Evolutionary conservation across 2,113 vertebrate species (phyloP), one percentile per base, ranked within the genome.

Genomic region (Argyrosomus japonicus): DNA sequence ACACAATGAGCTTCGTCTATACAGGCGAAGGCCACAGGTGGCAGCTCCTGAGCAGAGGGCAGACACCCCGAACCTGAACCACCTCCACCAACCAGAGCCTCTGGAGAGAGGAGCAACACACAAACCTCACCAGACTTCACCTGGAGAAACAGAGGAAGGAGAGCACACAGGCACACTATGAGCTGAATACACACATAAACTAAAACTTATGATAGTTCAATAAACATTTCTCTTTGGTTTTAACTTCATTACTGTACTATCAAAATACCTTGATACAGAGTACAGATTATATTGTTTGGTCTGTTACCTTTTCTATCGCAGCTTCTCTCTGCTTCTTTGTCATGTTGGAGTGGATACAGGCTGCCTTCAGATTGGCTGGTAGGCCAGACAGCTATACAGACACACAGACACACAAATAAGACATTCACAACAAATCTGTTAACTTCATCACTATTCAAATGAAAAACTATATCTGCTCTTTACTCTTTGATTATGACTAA

Each of bases 1-100:
- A 99, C 94, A 19, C 98, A 98, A 23, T 99, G 98, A 12, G 94
- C 97, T 82, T 99, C 98, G 0, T 99, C 98, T 1, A 99, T 95
- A 79, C 98, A 99, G 68, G 97, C 97, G 0, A 99, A 99, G 23
- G 98, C 96, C 75, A 99, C 94, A 0, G 96, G 94, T 0, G 97
- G 98, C 5, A 99, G 94, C 25, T 91, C 94, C 5, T 95, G 83
- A 6, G 96, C 93, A 3, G 92, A 71, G 14, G 95, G 93, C 9
- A 97, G 91, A 75, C 84, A 94, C 19, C 91, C 84, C 0, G 86
- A 74, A 0, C 94, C 89, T 0, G 91, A 86, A 0, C 93, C 75
- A 0, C 94, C 94, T 0, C 95, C 95, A 0, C 96, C 95, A 0
- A 97, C 96, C 78, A 98, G 73, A 0, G 97, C 95, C 75, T 99